Evolutionary conservation across 1,140 invertebrate species (phyloP).

Genomic region (Pachypeltis micranthus): DNA sequence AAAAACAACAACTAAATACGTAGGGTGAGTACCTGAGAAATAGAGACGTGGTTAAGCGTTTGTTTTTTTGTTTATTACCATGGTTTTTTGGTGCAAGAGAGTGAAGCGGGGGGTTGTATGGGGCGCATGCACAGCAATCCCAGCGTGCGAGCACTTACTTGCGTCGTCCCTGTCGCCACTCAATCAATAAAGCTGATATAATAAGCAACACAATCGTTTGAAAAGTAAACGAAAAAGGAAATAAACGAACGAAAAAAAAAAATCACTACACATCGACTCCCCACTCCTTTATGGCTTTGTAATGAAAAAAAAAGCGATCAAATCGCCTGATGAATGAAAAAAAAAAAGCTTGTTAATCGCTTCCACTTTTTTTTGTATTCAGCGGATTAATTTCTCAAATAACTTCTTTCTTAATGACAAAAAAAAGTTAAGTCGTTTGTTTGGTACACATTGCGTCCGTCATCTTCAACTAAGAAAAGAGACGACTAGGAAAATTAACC

Average conservation of each 20-base stretch:
- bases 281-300: slow-evolving; percentile 14
- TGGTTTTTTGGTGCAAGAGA: slow-evolving; percentile 19
- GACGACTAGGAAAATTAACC: too few species aligned
- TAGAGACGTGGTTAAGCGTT: slow-evolving; percentile 15
- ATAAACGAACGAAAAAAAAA: too few species aligned
- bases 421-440: neutral
- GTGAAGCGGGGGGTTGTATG: slow-evolving; percentile 17
- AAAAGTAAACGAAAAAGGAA: too few species aligned
- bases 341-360: neutral
- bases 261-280: slow-evolving; percentile 16
- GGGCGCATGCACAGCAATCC: slow-evolving; percentile 18
- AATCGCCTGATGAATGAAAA: too few species aligned
- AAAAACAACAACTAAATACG: slow-evolving; percentile 18
- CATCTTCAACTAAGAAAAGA: neutral
- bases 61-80: too few species aligned
- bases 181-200: slow-evolving; percentile 12
- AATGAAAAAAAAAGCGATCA: neutral
- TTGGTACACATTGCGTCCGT: slow-evolving; percentile 6
- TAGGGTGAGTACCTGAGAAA: slow-evolving; percentile 18
- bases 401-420: too few species aligned
- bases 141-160: slow-evolving; percentile 16
- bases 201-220: slow-evolving; percentile 17
- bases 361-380: too few species aligned
- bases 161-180: slow-evolving; percentile 11
- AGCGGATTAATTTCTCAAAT: too few species aligned